Percentiles rank a stretch among this genome's conserved stretches.
These are phyloP conservation scores for Buteo buteo DNA, from an alignment of 2,113 vertebrate genomes.

Conservation along the genomic window DNA sequence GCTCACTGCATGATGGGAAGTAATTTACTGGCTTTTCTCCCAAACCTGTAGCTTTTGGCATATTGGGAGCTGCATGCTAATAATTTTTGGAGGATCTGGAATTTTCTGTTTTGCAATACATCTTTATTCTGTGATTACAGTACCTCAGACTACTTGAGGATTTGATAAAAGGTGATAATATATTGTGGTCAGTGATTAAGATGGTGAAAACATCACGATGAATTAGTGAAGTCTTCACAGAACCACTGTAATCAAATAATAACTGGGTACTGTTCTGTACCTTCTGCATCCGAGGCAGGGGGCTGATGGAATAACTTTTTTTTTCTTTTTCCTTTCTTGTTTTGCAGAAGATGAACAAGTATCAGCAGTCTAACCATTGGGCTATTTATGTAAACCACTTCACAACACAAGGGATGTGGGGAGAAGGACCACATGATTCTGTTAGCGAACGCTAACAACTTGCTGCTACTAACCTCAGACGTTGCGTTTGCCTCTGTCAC, in stretches of 20 bases:
- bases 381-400: neutral
- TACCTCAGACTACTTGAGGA: neutral
- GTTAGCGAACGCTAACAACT: slow-evolving; percentile 48
- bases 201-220: neutral
- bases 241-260: neutral
- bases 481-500: neutral
- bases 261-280: neutral
- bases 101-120: neutral
- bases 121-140: neutral
- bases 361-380: slow-evolving; percentile 82
- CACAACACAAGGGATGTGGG: neutral
- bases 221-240: neutral
- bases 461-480: slow-evolving; percentile 50
- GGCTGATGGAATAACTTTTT: neutral
- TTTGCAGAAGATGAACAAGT: slow-evolving; percentile 92
- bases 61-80: slow-evolving; percentile 17
- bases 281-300: neutral
- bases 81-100: neutral
- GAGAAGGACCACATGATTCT: neutral
- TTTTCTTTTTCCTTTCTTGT: neutral
- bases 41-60: neutral
- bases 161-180: neutral
- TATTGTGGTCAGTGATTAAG: neutral
- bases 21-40: neutral
- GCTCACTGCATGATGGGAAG: neutral